Base-by-base conservation (phyloP, 1,140 invertebrate genomes). In the Nylanderia fulva region DNA sequence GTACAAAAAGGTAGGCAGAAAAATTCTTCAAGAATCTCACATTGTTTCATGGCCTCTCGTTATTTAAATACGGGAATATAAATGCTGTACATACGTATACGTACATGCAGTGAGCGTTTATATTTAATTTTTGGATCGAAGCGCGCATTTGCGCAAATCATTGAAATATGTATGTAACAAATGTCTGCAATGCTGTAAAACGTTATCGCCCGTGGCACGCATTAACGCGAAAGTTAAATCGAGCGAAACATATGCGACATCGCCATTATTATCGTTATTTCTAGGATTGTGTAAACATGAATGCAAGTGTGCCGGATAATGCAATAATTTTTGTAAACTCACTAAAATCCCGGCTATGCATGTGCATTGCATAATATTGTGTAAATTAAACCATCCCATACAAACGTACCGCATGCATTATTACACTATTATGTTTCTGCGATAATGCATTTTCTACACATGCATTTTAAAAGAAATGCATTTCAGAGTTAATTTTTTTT, bases 201-300 rank as follows among this genome's bases (percentile, higher is more conserved):
- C 52, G 77, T 72, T 82, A 82, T 82, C 77, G 77, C 13, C 71
- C 66, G 48, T 29, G 33, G 76, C 27, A 21, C 21, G 36, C 24
- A 71, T 82, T 82, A 82, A 82, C 77, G 27, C 52, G 66, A 18
- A 56, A 72, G 77, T 58, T 82, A 58, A 82, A 82, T 82, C 77
- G 77, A 82, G 66, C 54, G 66, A 39, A 72, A 21, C 66, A 82
- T 45, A 58, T 71, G 77, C 36, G 77, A 82, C 66, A 45, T 33
- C 7, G 77, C 21, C 36, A 42, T 71, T 82, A 82, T 80, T 80
- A 54, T 54, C 66, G 52, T 72, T 82, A 82, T 80, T 80, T 80
- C 54, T 71, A 72, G 36, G n/a, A 58, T 58, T 56, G 7, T 21
- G 68, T 18, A 80, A 80, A 69, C 18, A 42, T 42, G 15, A 27